phyloP scores from a whole-genome alignment of 2,888 invertebrate genomes.

The Stenchaetothrips biformis region DNA sequence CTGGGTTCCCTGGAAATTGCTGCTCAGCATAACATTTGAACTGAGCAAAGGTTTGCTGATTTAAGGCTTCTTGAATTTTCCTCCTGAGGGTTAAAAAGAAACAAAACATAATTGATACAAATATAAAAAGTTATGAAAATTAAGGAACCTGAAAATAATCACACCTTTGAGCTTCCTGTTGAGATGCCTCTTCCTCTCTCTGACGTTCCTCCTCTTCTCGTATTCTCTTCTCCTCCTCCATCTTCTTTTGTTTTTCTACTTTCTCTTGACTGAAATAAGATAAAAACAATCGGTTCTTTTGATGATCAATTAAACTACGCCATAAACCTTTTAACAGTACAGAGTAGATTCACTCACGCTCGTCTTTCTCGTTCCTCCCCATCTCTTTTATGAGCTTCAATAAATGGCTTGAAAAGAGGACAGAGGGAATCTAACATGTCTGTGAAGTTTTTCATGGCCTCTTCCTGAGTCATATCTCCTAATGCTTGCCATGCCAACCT shows the following conservation, averaged over 20 bases:
- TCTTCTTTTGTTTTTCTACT: slow-evolving; percentile 39
- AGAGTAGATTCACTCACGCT: slow-evolving; percentile 46
- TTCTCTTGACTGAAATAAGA: slow-evolving; percentile 35
- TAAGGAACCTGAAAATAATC: slow-evolving; percentile 28
- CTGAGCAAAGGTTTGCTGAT: slow-evolving; percentile 88
- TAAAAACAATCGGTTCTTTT: neutral
- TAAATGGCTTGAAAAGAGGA: slow-evolving; percentile 83
- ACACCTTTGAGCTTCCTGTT: slow-evolving; percentile 50
- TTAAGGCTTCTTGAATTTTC: slow-evolving; percentile 92
- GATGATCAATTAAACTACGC: too few relatives aligned
- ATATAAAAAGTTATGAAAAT: slow-evolving; percentile 15
- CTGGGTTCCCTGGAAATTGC: slow-evolving; percentile 62
- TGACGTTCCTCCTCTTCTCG: slow-evolving; percentile 61
- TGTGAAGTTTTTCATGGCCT: slow-evolving; percentile 90
- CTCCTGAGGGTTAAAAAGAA: slow-evolving; percentile 50
- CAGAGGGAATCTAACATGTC: slow-evolving; percentile 80
- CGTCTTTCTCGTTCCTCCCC: slow-evolving; percentile 69
- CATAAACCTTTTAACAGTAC: too few relatives aligned
- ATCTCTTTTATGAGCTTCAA: slow-evolving; percentile 87
- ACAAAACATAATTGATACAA: slow-evolving; percentile 25
- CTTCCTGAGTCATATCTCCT: slow-evolving; percentile 76
- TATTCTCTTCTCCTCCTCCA: slow-evolving; percentile 48
- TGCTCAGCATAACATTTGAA: slow-evolving; percentile 91
- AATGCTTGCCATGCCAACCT: slow-evolving; percentile 88
- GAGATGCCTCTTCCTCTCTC: slow-evolving; percentile 58